These are phyloP conservation scores for Onthophagus sagittarius DNA, from an alignment of 2,888 invertebrate genomes.

Conservation along the genomic window DNA sequence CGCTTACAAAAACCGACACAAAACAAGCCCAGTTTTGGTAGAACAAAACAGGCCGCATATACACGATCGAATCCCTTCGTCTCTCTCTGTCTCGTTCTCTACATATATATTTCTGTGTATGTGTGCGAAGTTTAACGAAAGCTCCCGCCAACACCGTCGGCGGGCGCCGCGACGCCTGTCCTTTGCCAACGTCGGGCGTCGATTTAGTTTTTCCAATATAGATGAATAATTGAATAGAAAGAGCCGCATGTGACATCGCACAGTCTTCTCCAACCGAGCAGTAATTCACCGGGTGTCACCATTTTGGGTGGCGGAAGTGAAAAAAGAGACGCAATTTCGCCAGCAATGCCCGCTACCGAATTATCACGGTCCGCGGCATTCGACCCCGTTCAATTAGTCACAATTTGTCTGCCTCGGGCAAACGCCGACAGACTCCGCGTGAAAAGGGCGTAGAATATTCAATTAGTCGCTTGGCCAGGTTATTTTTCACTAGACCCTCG, in stretches of 20 bases:
- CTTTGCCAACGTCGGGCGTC: not conserved
- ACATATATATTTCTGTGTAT: no score
- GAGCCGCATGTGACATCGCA: slow-evolving; percentile 6
- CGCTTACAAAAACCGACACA: slow-evolving; percentile 7
- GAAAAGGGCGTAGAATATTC: not conserved
- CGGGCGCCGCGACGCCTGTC: slow-evolving; percentile 11
- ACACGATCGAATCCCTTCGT: not conserved
- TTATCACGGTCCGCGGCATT: slow-evolving; percentile 23
- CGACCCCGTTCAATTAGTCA: slow-evolving; percentile 30
- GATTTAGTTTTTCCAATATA: slow-evolving; percentile 19
- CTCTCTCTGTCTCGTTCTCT: no score
- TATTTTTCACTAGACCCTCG: not conserved
- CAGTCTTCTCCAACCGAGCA: slow-evolving; percentile 9
- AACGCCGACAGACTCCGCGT: not conserved
- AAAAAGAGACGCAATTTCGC: not conserved
- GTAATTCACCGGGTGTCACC: slow-evolving; percentile 24
- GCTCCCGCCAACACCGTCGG: not conserved
- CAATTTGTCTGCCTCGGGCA: slow-evolving; percentile 29
- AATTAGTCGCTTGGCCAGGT: not conserved
- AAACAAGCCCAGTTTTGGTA: slow-evolving; percentile 11
- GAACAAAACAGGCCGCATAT: not conserved
- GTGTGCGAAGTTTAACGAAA: not conserved
- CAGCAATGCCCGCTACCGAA: slow-evolving; percentile 8
- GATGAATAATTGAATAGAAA: slow-evolving; percentile 27
- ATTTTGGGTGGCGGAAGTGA: slow-evolving; percentile 16